Percentiles rank a stretch among this genome's conserved stretches.
phyloP scores from a whole-genome alignment of 2,888 invertebrate genomes.

The Miltochrista miniata region DNA sequence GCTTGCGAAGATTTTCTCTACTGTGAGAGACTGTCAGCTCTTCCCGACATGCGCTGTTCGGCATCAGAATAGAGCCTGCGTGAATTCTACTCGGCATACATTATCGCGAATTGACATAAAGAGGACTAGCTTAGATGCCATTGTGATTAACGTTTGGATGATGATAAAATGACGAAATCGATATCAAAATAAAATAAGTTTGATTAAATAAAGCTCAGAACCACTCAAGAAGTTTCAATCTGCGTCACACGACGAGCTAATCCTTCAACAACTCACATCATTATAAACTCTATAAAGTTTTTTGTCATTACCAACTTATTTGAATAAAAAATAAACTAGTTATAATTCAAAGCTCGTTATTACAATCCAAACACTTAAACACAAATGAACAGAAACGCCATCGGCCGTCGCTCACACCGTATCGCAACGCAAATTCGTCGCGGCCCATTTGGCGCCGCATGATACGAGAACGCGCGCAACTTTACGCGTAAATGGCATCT shows the following conservation, averaged over 20 bases:
- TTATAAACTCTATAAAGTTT: neutral
- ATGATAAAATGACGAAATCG: too few relatives aligned
- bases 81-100: too few relatives aligned
- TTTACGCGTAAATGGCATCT: conserved; percentile 25
- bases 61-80: too few relatives aligned
- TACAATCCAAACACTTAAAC: neutral
- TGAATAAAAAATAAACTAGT: neutral
- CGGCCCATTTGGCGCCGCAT: conserved; percentile 39
- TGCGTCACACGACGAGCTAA: neutral
- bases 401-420: conserved; percentile 32
- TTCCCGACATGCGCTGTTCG: too few relatives aligned
- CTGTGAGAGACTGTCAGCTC: too few relatives aligned
- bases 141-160: too few relatives aligned
- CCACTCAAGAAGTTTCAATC: too few relatives aligned
- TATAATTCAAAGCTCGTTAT: conserved; percentile 1
- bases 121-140: too few relatives aligned
- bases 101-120: too few relatives aligned
- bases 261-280: neutral
- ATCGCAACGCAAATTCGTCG: conserved; percentile 16
- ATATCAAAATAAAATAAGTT: too few relatives aligned
- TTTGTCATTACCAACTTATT: neutral
- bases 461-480: conserved; percentile 36
- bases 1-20: too few relatives aligned
- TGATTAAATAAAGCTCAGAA: too few relatives aligned
- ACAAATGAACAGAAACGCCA: conserved; percentile 11